Evolutionary conservation across 2,888 invertebrate genomes (phyloP).

Genomic region (Quadroppia sp.): DNA sequence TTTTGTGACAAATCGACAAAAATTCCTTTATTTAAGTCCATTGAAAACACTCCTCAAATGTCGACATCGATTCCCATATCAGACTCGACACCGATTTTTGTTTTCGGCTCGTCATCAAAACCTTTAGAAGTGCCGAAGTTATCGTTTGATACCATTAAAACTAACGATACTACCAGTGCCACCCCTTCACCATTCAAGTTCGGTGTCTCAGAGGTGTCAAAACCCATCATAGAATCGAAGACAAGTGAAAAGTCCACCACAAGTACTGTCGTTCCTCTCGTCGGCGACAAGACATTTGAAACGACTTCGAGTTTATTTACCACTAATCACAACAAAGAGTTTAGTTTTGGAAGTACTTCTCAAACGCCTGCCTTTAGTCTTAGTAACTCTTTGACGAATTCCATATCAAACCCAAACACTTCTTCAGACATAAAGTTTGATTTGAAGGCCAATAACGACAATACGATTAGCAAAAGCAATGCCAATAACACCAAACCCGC

Average conservation of each 20-base stretch:
- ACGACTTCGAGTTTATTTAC: not conserved
- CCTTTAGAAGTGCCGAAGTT: not conserved
- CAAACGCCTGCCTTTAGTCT: slow-evolving; percentile 11
- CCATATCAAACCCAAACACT: not conserved
- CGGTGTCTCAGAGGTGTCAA: not conserved
- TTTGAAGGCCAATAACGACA: not conserved
- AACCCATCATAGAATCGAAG: not conserved
- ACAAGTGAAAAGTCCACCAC: not conserved
- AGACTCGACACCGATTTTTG: no score
- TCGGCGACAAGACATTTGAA: not conserved
- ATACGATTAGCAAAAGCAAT: not conserved
- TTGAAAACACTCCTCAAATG: not conserved
- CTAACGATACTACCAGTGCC: not conserved
- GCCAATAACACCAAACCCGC: not conserved
- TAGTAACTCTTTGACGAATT: not conserved
- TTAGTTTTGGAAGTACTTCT: slow-evolving; percentile 8
- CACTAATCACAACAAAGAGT: not conserved
- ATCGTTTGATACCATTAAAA: not conserved
- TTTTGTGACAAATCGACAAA: not conserved
- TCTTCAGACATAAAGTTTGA: not conserved
- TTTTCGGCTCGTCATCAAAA: not conserved
- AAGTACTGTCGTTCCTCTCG: not conserved
- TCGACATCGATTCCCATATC: not conserved
- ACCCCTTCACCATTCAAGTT: not conserved
- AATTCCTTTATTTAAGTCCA: not conserved